Evolutionary conservation across 2,888 invertebrate genomes (phyloP).

Genomic region (Balanococcus diminutus): DNA sequence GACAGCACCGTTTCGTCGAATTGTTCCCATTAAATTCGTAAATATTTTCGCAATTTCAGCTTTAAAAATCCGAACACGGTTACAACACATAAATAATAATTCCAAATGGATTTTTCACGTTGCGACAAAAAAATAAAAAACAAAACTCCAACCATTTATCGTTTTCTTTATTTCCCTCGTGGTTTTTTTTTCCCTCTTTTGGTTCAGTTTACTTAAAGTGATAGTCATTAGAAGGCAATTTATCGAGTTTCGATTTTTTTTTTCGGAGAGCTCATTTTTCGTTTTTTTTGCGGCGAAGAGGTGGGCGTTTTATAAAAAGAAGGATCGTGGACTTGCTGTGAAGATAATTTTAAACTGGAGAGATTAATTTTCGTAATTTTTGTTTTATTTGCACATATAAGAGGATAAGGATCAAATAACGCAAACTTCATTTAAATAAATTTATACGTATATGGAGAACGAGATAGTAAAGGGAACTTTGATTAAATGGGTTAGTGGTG

Average conservation of each 20-base stretch:
- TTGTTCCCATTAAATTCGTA: background rate
- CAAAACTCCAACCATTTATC: background rate
- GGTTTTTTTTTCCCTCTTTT: background rate
- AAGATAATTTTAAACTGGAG: background rate
- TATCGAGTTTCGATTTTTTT: background rate
- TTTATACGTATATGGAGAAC: background rate
- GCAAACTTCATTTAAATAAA: slow-evolving; percentile 1
- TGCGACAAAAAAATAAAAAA: background rate
- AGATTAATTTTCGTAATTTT: background rate
- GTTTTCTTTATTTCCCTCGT: background rate
- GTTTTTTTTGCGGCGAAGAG: background rate
- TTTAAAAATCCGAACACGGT: background rate
- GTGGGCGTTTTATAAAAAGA: too few species aligned
- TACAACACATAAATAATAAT: background rate
- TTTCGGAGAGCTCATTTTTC: background rate
- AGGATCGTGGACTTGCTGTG: background rate
- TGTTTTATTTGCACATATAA: background rate
- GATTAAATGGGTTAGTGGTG: background rate
- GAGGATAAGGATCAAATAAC: background rate
- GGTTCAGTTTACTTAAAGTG: background rate
- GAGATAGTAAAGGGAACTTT: background rate
- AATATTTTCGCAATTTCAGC: background rate
- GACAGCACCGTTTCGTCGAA: background rate
- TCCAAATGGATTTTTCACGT: background rate
- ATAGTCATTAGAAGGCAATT: background rate